Conservation (phyloP, 2,797 vertebrate genomes). For the Enteromius radiatus region DNA sequence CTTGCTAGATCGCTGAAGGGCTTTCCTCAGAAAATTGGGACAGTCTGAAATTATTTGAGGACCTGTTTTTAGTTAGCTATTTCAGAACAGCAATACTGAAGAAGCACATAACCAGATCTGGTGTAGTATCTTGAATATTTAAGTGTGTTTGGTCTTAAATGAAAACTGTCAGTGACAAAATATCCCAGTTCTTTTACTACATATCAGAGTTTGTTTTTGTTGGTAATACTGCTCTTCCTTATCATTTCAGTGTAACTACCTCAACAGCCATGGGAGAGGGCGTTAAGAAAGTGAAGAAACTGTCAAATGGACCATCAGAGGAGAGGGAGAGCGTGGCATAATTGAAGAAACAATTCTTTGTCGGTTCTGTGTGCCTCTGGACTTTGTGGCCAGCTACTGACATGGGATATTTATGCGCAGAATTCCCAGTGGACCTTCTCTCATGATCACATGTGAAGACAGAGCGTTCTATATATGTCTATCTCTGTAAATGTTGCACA, state of each 20-base stretch:
- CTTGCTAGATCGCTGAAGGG: conserved; percentile 33
- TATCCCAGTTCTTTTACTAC: not conserved
- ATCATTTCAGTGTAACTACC: conserved; percentile 58
- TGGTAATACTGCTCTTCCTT: conserved; percentile 2
- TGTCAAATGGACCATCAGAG: conserved; percentile 61
- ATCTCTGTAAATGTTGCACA: conserved; percentile 44
- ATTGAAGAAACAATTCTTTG: conserved; percentile 30
- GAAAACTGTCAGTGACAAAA: not conserved
- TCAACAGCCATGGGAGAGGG: conserved; percentile 63
- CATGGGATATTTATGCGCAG: conserved; percentile 33
- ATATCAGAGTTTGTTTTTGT: not conserved
- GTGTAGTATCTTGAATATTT: not conserved
- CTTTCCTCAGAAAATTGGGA: conserved; percentile 37
- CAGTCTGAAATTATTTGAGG: conserved; percentile 7
- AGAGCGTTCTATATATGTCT: conserved; percentile 27
- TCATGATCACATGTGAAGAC: conserved; percentile 4
- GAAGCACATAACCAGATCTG: not conserved
- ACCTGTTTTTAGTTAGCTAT: conserved; percentile 14
- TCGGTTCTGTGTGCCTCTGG: conserved; percentile 31
- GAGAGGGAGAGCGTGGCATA: conserved; percentile 64
- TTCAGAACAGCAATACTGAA: not conserved
- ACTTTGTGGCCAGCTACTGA: conserved; percentile 55
- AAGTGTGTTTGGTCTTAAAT: not conserved
- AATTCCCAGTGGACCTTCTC: conserved; percentile 31
- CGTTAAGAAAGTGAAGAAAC: conserved; percentile 67